These are phyloP conservation scores for Dasysyrphus albostriatus DNA, from an alignment of 2,888 invertebrate genomes.

Conservation along the genomic window DNA sequence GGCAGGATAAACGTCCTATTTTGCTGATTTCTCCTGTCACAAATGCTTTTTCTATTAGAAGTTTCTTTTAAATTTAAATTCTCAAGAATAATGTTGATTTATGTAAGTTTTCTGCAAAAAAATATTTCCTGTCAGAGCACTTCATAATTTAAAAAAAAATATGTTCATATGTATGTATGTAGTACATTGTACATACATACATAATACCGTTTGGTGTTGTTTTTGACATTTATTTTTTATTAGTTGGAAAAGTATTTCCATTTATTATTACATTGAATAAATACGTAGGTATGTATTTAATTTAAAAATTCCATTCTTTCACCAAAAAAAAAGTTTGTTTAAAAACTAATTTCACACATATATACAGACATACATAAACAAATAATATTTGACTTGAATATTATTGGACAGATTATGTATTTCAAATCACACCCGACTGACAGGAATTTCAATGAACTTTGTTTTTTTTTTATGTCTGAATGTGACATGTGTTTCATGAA, in stretches of 20 bases:
- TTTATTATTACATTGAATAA: constrained; percentile 1
- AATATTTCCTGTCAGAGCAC: too few species aligned
- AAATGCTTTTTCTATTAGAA: not conserved
- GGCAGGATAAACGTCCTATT: too few species aligned
- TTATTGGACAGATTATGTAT: not conserved
- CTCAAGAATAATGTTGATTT: not conserved
- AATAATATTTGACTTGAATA: not conserved
- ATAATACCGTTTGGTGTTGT: not conserved
- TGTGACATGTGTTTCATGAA: not conserved
- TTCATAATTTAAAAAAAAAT: not conserved
- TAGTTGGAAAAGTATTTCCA: constrained; percentile 11
- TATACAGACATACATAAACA: too few species aligned
- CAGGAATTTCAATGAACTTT: constrained; percentile 2
- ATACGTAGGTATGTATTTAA: too few species aligned
- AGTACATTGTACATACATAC: too few species aligned
- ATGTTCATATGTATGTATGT: too few species aligned
- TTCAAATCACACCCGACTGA: constrained; percentile 11
- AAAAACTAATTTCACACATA: constrained; percentile 15
- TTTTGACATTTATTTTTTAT: constrained; percentile 3
- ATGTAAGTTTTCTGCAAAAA: too few species aligned
- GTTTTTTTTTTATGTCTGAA: not conserved
- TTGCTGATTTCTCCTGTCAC: not conserved
- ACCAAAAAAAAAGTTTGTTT: constrained; percentile 2
- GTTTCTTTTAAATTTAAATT: not conserved
- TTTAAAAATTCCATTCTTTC: not conserved